Conservation (phyloP, 2,888 invertebrate species). For the Yponomeuta evonymella region DNA sequence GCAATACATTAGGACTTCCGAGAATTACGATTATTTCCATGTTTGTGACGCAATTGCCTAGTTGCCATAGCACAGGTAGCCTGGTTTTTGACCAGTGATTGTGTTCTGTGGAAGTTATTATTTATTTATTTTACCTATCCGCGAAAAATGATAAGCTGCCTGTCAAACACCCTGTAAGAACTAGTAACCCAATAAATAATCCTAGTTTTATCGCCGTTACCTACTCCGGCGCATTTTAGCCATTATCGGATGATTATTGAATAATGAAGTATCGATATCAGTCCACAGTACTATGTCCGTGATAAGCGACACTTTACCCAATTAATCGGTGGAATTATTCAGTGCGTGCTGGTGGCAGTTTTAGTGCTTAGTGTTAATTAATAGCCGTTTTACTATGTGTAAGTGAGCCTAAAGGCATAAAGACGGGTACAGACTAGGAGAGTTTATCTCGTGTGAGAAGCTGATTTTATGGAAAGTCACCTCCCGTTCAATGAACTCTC, state of each 20-base stretch:
- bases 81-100: too few relatives aligned
- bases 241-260: background rate
- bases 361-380: background rate
- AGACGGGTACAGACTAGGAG: too few relatives aligned
- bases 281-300: background rate
- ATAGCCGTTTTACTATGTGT: background rate
- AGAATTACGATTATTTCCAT: too few relatives aligned
- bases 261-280: background rate
- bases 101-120: too few relatives aligned
- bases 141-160: too few relatives aligned
- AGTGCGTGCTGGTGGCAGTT: background rate
- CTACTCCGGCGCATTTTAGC: background rate
- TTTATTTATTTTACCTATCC: too few relatives aligned
- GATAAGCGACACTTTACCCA: background rate
- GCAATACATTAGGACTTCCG: too few relatives aligned
- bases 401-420: background rate
- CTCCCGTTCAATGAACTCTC: too few relatives aligned
- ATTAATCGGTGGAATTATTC: background rate
- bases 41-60: too few relatives aligned
- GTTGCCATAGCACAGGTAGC: too few relatives aligned
- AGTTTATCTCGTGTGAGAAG: too few relatives aligned
- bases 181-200: constrained; percentile 1
- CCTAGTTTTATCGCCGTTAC: background rate
- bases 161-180: background rate
- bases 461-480: too few relatives aligned